Evolutionary conservation across 2,888 invertebrate genomes (phyloP).

Genomic region (Alsophila aescularia): DNA sequence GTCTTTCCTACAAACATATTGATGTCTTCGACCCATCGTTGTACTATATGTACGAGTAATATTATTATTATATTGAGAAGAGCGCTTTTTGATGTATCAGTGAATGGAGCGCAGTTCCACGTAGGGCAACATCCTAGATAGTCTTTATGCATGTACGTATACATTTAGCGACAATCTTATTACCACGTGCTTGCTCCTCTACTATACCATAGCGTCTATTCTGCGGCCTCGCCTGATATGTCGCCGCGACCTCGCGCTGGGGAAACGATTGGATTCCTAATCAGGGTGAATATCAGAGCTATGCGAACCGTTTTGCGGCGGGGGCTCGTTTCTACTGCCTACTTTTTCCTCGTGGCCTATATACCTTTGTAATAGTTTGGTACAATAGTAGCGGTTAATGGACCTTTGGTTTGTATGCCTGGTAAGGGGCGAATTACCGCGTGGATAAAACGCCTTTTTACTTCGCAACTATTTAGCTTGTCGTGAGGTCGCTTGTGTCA

Average conservation of each 20-base stretch:
- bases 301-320: constrained; percentile 46
- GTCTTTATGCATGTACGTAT: too few species aligned
- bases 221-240: constrained; percentile 26
- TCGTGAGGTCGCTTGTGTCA: too few species aligned
- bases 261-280: constrained; percentile 53
- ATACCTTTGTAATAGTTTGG: constrained; percentile 21
- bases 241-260: constrained; percentile 33
- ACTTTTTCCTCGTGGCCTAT: constrained; percentile 27
- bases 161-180: not conserved
- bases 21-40: too few species aligned
- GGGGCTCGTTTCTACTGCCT: constrained; percentile 32
- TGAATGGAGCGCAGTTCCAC: too few species aligned
- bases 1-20: too few species aligned
- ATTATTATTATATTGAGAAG: too few species aligned
- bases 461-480: constrained; percentile 11
- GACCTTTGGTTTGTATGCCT: constrained; percentile 9
- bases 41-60: too few species aligned
- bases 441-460: constrained; percentile 13
- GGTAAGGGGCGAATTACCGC: constrained; percentile 1
- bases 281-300: constrained; percentile 52
- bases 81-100: too few species aligned
- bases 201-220: constrained; percentile 8
- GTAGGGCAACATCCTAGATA: too few species aligned
- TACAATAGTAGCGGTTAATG: constrained; percentile 18
- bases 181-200: constrained; percentile 6